A percentile compares a stretch with the other conserved stretches of the same genome.
Evolutionary conservation across 2,888 invertebrate species (phyloP).

Genomic region (Cyaniris semiargus): DNA sequence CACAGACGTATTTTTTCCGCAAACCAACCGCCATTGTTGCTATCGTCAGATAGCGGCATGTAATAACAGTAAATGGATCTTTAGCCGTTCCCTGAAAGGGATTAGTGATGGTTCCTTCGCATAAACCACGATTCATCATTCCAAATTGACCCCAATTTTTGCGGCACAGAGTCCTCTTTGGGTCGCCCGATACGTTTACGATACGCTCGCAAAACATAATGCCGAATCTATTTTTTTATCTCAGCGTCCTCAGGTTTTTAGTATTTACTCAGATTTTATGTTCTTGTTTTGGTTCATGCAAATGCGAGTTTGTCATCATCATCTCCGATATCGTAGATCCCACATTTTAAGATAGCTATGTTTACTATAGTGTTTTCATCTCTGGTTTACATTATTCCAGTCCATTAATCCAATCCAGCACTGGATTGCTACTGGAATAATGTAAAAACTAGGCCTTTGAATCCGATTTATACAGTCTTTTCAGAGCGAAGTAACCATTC

Average conservation of each 20-base stretch:
- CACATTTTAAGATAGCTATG: neutral
- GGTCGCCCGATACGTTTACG: slow-evolving; percentile 11
- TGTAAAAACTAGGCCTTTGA: too few relatives aligned
- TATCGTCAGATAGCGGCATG: slow-evolving; percentile 44
- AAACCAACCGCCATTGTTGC: slow-evolving; percentile 35
- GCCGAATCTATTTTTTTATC: slow-evolving; percentile 27
- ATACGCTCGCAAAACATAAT: slow-evolving; percentile 24
- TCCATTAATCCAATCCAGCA: too few relatives aligned
- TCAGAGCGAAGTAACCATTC: too few relatives aligned
- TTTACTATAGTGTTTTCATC: too few relatives aligned
- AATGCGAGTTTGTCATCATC: neutral
- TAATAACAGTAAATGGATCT: slow-evolving; percentile 59
- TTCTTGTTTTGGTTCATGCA: slow-evolving; percentile 13
- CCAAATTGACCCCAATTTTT: slow-evolving; percentile 2
- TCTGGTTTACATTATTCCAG: too few relatives aligned
- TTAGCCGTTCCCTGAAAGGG: slow-evolving; percentile 48
- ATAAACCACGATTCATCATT: slow-evolving; percentile 33
- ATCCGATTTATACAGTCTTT: too few relatives aligned
- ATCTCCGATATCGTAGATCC: neutral
- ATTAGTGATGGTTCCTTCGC: slow-evolving; percentile 39
- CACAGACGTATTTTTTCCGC: slow-evolving; percentile 29
- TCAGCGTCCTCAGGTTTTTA: slow-evolving; percentile 11
- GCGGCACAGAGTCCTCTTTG: neutral
- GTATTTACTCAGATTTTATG: slow-evolving; percentile 5
- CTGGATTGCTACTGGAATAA: too few relatives aligned